Base-by-base conservation (phyloP, 1,140 invertebrate species). In the Drosophila willistoni region DNA sequence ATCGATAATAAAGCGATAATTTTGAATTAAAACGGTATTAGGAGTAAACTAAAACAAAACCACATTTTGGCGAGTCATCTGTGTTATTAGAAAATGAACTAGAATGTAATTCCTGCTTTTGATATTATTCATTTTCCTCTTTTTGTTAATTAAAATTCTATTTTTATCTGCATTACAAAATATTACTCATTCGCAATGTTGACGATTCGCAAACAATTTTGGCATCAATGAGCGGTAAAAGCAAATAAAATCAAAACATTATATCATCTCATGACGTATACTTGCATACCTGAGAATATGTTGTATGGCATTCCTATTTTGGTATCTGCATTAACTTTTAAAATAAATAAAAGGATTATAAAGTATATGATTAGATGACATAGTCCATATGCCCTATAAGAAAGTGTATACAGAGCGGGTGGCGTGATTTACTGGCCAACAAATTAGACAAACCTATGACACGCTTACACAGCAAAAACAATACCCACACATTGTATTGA, bases 341-440 rank as follows among this genome's bases (percentile, higher is more conserved):
- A 25, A 25, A 2, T 25, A 25, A 5, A 25, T 25, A 25, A 25
- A 25, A 9, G 33, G 9, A 1, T 33, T 39, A 3, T 39, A 39
- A 10, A n/a, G n/a, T n/a, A n/a, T n/a, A n/a, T n/a, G n/a, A n/a
- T n/a, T n/a, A 39, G 36, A 13, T 39, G 36, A 39, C 36, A 3
- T 5, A 13, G 36, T 39, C 36, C 12, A 13, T 13, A 39, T 22
- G 3, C 17, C 17, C 12, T 22, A 5, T 1, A 4, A 2, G 17
- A 19, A 51, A 51, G 17, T 17, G 44, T 22, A 12, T 51, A 12
- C 7, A 51, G 19, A 17, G 13, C 44, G 47, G 14, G 65, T 85
- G 81, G 81, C 81, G 81, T 84, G 81, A 84, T 84, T 78, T 77
- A 68, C 68, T 86, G 74, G 67, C 83, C 69, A 71, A 61, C 68